These are phyloP conservation scores for Loris lydekkerianus DNA, from an alignment of 2,797 vertebrate genomes.

Conservation along the genomic window DNA sequence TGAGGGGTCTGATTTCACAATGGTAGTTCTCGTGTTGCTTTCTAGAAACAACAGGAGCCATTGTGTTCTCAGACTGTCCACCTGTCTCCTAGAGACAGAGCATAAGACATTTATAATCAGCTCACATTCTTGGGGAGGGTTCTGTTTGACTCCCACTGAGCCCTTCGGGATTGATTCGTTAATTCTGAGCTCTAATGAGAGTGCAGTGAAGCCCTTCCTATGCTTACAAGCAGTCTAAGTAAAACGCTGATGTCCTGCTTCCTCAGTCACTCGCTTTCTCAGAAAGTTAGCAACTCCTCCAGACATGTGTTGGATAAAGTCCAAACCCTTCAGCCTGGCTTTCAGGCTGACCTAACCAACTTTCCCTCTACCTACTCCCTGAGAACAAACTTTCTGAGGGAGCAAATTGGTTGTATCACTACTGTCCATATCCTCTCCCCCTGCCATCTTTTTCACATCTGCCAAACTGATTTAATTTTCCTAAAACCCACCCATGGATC, in stretches of 20 bases:
- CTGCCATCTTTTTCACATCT: background rate
- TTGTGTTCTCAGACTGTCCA: background rate
- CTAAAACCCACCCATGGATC: background rate
- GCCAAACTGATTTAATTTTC: background rate
- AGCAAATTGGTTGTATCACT: background rate
- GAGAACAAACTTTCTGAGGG: conserved; percentile 21
- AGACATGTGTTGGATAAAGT: conserved; percentile 28
- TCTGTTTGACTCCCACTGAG: conserved; percentile 33
- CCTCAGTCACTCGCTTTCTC: background rate
- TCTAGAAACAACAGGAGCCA: background rate
- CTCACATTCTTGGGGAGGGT: background rate
- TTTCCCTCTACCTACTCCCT: background rate
- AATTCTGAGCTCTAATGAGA: conserved; percentile 66
- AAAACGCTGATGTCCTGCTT: background rate
- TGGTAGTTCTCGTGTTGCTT: background rate
- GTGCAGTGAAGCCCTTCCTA: background rate
- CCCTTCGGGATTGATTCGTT: conserved; percentile 48
- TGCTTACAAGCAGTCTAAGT: conserved; percentile 19
- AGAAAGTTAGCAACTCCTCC: background rate
- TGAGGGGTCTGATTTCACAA: background rate
- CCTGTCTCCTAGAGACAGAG: conserved; percentile 29
- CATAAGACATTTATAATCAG: conserved; percentile 2
- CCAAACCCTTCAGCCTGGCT: conserved; percentile 8
- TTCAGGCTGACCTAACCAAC: conserved; percentile 21
- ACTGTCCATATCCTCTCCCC: background rate